Evolutionary conservation across 92 coral and sea anemone genomes (phyloP).

Genomic region (Pocillopora meandrina): DNA sequence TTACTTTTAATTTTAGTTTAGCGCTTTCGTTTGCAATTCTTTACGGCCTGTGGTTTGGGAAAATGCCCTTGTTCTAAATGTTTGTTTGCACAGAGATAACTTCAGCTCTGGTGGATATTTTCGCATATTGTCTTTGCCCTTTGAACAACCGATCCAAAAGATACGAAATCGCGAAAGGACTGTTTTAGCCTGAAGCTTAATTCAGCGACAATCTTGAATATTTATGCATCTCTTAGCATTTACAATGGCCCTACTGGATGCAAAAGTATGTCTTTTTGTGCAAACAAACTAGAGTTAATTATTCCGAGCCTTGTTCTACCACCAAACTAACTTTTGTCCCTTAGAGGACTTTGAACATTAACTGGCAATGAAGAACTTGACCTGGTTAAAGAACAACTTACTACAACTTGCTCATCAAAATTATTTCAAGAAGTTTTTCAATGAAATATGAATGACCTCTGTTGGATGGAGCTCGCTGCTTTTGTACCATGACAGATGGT

Average conservation of each 20-base stretch:
- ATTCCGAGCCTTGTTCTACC: not conserved
- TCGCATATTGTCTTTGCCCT: not conserved
- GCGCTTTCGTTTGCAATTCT: too few relatives aligned
- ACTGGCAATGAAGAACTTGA: not conserved
- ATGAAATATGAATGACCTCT: constrained; percentile 7
- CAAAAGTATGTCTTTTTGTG: constrained; percentile 11
- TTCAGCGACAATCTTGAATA: not conserved
- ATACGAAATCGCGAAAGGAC: too few relatives aligned
- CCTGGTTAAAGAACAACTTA: not conserved
- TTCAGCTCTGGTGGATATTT: not conserved
- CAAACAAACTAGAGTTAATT: constrained; percentile 4
- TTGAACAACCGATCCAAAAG: not conserved
- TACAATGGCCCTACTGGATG: constrained; percentile 18
- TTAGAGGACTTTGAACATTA: not conserved
- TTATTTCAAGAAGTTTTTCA: not conserved
- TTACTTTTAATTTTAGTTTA: too few relatives aligned
- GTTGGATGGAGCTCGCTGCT: not conserved
- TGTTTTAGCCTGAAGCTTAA: not conserved
- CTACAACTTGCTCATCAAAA: not conserved
- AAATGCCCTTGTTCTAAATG: not conserved
- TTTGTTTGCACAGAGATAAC: not conserved
- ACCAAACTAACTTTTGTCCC: not conserved
- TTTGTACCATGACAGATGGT: constrained; percentile 20
- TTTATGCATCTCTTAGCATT: not conserved
- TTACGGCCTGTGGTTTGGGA: too few relatives aligned